Conservation (phyloP, 2,113 vertebrate genomes). For the Talpa occidentalis region DNA sequence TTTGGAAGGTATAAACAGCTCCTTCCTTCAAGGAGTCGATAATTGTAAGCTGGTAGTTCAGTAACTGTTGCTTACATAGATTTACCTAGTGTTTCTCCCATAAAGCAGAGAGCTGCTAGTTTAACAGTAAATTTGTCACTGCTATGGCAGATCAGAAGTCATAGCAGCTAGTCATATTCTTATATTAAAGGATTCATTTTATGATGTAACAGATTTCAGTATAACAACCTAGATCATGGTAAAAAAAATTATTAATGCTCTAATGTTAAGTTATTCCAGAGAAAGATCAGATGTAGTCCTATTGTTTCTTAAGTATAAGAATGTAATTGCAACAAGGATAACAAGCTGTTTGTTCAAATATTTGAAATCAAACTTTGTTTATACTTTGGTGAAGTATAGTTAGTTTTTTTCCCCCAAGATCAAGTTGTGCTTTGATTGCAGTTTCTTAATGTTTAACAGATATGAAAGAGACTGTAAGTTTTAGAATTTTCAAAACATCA, state of each 20-base stretch:
- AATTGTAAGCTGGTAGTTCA: background rate
- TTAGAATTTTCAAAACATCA: constrained; percentile 43
- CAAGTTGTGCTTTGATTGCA: constrained; percentile 39
- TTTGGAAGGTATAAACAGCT: background rate
- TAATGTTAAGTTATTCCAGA: background rate
- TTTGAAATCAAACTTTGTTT: constrained; percentile 2
- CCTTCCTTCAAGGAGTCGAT: background rate
- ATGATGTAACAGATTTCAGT: background rate
- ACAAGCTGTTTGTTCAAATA: background rate
- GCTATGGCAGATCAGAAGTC: constrained; percentile 6
- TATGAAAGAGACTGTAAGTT: background rate
- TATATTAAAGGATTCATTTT: constrained; percentile 22
- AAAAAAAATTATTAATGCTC: constrained; percentile 25
- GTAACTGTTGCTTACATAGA: background rate
- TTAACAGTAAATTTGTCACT: constrained; percentile 7
- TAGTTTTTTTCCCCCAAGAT: constrained; percentile 21
- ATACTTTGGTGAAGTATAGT: constrained; percentile 18
- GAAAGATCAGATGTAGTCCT: background rate
- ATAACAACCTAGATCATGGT: constrained; percentile 26
- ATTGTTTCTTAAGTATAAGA: background rate
- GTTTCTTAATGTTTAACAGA: constrained; percentile 19
- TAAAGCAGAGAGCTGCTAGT: background rate
- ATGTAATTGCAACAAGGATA: background rate
- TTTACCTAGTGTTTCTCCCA: background rate
- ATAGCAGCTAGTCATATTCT: constrained; percentile 16